phyloP scores from a whole-genome alignment of 2,888 invertebrate genomes.

The Coronaproctus castanopsis region DNA sequence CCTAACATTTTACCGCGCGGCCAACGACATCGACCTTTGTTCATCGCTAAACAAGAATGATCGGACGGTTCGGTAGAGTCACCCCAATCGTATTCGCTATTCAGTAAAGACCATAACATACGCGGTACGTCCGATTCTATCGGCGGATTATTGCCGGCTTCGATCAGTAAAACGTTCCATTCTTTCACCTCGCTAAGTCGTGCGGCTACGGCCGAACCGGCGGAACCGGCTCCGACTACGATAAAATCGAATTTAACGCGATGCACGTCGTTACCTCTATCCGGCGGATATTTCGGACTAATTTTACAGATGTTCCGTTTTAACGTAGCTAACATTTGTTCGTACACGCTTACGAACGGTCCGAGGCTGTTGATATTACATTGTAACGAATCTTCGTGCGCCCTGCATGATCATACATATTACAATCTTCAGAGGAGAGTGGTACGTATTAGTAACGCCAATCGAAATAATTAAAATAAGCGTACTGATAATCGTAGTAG shows the following conservation, averaged over 20 bases:
- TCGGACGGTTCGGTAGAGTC: conserved; percentile 9
- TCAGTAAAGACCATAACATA: conserved; percentile 34
- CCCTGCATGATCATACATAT: no score
- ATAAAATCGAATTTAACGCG: conserved; percentile 13
- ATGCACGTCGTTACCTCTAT: no score
- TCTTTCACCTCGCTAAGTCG: conserved; percentile 14
- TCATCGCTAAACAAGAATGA: conserved; percentile 62
- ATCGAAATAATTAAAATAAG: no score
- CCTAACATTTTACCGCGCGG: conserved; percentile 80
- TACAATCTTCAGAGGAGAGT: no score
- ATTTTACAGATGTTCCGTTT: no score
- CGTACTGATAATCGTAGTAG: no score
- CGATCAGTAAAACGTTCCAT: conserved; percentile 15
- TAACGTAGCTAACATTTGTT: no score
- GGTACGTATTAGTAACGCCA: no score
- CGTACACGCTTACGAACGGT: no score
- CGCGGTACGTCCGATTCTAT: conserved; percentile 8
- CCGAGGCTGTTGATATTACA: no score
- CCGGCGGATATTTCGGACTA: no score
- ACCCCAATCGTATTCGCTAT: conserved; percentile 35
- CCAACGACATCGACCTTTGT: conserved; percentile 67
- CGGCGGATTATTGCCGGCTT: conserved; percentile 14
- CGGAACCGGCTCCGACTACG: conserved; percentile 9
- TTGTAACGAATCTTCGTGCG: no score
- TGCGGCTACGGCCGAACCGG: conserved; percentile 4